Evolutionary conservation across 2,888 invertebrate species (phyloP), one percentile per base, ranked within the genome.

Genomic region (Brachynemurus nebulosus): DNA sequence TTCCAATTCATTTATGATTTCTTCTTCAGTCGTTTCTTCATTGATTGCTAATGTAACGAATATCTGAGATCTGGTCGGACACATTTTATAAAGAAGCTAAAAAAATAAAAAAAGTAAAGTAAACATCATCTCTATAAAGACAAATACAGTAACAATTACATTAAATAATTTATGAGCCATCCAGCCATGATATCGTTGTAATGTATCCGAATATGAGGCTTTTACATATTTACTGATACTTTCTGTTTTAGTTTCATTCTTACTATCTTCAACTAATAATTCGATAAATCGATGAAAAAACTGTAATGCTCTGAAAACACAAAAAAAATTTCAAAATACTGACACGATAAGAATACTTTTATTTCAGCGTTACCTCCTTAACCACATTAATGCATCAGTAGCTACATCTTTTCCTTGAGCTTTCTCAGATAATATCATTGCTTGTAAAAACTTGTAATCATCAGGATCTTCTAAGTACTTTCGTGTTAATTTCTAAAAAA

Each of bases 181-280:
- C 77, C 84, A 86, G 49, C 76, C 80, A 54, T 86, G 86, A 58
- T 82, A 78, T 47, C 71, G 72, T 59, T 81, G 80, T 16, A 88
- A 64, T 25, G 80, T 76, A 40, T 73, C 72, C 53, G 78, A 72
- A 59, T 86, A 86, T 1, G 86, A 78, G 47, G 68, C 64, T 51
- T 71, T 72, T 40, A 82, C 66, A 58, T 76, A 73, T 17, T 69
- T 69, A 45, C 72, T 73, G 55, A 85, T 66, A 56, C 72, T 72
- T 51, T 78, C 74, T 20, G 71, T 61, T 45, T 57, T 56, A 16
- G 65, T 60, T 17, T 64, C 65, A 19, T 62, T 54, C 55, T 70
- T 62, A 39, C 68, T 56, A 54, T 69, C 67, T 21, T 65, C 61
- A 35, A 79, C 55, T 18, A 80, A 62, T 57, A 67, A 70, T 51